phyloP scores from a whole-genome alignment of 1,140 invertebrate species.

The Paraescarpia echinospica region DNA sequence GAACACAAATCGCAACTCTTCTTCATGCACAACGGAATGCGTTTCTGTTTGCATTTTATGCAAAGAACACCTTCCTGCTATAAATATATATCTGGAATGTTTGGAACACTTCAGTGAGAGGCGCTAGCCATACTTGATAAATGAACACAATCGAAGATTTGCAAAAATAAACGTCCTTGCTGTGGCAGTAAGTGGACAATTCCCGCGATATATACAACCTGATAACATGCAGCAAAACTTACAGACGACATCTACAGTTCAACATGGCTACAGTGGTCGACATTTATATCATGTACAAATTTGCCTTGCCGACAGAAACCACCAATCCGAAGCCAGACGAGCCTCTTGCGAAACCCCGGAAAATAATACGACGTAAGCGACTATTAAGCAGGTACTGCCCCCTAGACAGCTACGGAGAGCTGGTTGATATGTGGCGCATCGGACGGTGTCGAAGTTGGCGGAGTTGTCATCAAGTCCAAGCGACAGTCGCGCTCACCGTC shows the following conservation, averaged over 20 bases:
- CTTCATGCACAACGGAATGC: not conserved
- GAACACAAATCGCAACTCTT: not conserved
- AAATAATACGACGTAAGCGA: not conserved
- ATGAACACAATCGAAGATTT: not conserved
- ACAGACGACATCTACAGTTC: not conserved
- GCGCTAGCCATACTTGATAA: not conserved
- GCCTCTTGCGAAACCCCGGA: not conserved
- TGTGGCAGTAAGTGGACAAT: too few species aligned
- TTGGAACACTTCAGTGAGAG: not conserved
- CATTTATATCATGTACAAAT: conserved; percentile 2
- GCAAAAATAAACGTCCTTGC: not conserved
- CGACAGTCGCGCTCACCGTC: not conserved
- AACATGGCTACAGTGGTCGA: not conserved
- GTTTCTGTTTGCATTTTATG: not conserved
- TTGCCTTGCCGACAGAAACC: not conserved
- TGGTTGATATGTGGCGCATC: not conserved
- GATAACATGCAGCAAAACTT: not conserved
- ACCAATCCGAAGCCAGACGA: not conserved
- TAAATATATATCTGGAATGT: conserved; percentile 6
- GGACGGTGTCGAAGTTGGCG: not conserved
- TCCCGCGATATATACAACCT: not conserved
- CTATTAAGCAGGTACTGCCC: not conserved
- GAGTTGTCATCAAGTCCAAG: not conserved
- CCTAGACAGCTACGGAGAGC: not conserved
- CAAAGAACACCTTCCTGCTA: not conserved